Evolutionary conservation across 2,113 vertebrate genomes (phyloP), one percentile per base, ranked within the genome.

Genomic region (Gorsachius goisagi): DNA sequence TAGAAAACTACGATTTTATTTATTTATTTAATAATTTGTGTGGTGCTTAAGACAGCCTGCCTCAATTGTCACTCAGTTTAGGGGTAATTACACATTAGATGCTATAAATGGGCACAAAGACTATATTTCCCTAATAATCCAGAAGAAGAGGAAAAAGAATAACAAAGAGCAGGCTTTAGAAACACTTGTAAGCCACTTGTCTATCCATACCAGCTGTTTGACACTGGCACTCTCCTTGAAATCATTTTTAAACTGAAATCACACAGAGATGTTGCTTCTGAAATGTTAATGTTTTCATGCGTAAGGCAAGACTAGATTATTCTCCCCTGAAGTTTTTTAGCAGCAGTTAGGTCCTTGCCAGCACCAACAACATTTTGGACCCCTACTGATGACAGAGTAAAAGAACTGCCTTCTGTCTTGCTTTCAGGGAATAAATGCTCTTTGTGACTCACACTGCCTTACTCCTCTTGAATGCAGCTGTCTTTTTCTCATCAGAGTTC

Each of bases 401-500:
- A 85, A 88, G 6, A 85, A 45, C 44, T 64, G 45, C 32, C 58
- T 90, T 95, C 71, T 87, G 45, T 84, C 73, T 93, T 67, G 77
- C 77, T 95, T 92, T 84, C 62, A 77, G 63, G 27, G 76, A 90
- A 94, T 85, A 93, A 97, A 85, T n/a, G 28, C 14, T 88, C 41
- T 59, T 94, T 90, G 26, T 90, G 87, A 93, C 84, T 97, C 92
- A 96, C 28, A 66, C 4, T 33, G 66, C 79, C 67, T 91, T 77
- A 72, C 41, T 93, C 55, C 39, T 90, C 80, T 94, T 96, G 88
- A 96, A 96, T 73, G 75, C 56, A 89, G 72, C 84, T 92, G 79
- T 62, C 53, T 95, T 96, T 92, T 95, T 95, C 67, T 92, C 84
- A 55, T 60, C 90, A 67, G 39, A 88, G 87, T 82, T 96, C 82